Conservation (phyloP, 2,888 invertebrate genomes). For the Lasioglossum pauxillum region DNA sequence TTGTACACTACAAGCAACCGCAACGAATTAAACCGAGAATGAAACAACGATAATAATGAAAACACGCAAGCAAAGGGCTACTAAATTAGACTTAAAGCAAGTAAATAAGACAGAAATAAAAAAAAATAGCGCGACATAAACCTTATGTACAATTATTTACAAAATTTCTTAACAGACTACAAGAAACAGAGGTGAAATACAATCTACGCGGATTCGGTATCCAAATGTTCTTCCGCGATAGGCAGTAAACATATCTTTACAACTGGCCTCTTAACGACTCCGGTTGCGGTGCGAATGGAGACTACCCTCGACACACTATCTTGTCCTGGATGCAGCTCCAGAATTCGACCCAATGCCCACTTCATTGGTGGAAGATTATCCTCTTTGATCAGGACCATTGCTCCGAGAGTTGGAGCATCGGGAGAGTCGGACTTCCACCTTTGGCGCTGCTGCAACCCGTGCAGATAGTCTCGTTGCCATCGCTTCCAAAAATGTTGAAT, state of each 20-base stretch:
- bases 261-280: not conserved
- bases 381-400: constrained; percentile 25
- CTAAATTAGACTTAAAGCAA: too few species aligned
- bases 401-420: not conserved
- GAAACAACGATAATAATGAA: too few species aligned
- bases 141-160: too few species aligned
- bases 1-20: too few species aligned
- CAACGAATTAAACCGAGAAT: too few species aligned
- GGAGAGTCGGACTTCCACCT: not conserved
- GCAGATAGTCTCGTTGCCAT: constrained; percentile 54
- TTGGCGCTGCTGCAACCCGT: constrained; percentile 33
- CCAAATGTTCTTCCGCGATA: too few species aligned
- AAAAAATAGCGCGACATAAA: too few species aligned
- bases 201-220: too few species aligned
- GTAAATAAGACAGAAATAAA: too few species aligned
- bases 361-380: constrained; percentile 35
- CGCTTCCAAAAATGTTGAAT: constrained; percentile 66
- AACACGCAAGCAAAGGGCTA: too few species aligned
- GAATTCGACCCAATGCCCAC: constrained; percentile 41
- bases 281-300: not conserved
- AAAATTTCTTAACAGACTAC: too few species aligned
- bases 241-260: constrained; percentile 4
- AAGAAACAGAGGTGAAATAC: too few species aligned
- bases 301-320: constrained; percentile 22
- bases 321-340: constrained; percentile 29